Evolutionary conservation across 2,888 invertebrate species (phyloP).

Genomic region (Sarcophaga caerulescens): DNA sequence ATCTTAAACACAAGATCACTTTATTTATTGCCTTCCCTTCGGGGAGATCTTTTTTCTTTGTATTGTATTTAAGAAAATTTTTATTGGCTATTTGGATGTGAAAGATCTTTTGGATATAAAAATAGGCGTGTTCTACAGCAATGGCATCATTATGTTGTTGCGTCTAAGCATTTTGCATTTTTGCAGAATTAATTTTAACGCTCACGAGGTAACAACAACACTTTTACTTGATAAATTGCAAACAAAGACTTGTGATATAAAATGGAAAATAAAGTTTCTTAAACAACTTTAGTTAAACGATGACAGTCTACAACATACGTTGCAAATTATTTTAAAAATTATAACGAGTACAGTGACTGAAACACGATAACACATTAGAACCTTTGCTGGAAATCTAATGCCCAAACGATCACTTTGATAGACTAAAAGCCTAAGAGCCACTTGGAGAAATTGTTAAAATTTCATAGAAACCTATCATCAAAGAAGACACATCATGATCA

Average conservation of each 20-base stretch:
- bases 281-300: too few relatives aligned
- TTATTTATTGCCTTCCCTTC: background rate
- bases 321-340: too few relatives aligned
- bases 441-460: too few relatives aligned
- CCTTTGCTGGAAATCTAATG: too few relatives aligned
- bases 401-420: too few relatives aligned
- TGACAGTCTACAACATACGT: too few relatives aligned
- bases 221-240: background rate
- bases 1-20: constrained; percentile 4
- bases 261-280: background rate
- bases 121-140: constrained; percentile 31
- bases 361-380: too few relatives aligned
- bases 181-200: background rate
- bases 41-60: constrained; percentile 3
- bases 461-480: too few relatives aligned
- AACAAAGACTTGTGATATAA: background rate
- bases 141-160: constrained; percentile 32
- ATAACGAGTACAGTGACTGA: too few relatives aligned
- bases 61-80: background rate
- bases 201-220: background rate
- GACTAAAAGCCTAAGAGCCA: too few relatives aligned
- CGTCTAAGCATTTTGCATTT: background rate
- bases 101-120: constrained; percentile 7
- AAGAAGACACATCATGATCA: too few relatives aligned
- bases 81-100: constrained; percentile 17